Evolutionary conservation across 2,888 invertebrate genomes (phyloP).

Genomic region (Hypena proboscidalis): DNA sequence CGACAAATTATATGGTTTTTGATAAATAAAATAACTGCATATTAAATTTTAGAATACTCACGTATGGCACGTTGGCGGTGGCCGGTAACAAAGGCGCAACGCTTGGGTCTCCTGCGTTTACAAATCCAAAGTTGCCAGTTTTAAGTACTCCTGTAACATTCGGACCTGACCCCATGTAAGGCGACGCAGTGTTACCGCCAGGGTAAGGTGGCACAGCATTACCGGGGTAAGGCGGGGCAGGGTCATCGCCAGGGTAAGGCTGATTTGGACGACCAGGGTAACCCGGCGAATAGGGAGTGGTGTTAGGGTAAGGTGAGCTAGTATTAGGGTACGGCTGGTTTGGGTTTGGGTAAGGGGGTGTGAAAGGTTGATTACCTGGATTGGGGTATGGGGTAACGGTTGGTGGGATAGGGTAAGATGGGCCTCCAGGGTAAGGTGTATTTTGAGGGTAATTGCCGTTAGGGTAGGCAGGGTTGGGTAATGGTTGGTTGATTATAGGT

Average conservation of each 20-base stretch:
- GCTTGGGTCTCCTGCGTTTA: constrained; percentile 13
- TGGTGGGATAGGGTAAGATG: constrained; percentile 28
- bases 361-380: constrained; percentile 23
- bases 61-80: constrained; percentile 51
- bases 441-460: constrained; percentile 19
- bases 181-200: neutral
- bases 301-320: constrained; percentile 19
- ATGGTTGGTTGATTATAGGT: constrained; percentile 52
- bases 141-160: constrained; percentile 30
- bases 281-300: constrained; percentile 6
- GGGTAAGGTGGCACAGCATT: constrained; percentile 7
- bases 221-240: constrained; percentile 4
- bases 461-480: constrained; percentile 24
- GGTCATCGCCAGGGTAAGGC: constrained; percentile 5
- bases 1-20: no score
- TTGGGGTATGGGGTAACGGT: constrained; percentile 43
- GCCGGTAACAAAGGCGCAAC: constrained; percentile 51
- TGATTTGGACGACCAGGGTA: constrained; percentile 12
- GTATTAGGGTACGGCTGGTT: constrained; percentile 29
- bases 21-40: neutral
- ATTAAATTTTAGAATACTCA: constrained; percentile 28
- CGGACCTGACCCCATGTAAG: no score
- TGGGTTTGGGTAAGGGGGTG: constrained; percentile 8
- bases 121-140: constrained; percentile 55
- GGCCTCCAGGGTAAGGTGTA: constrained; percentile 23